Percentiles rank a stretch among this genome's conserved stretches.
phyloP scores from a whole-genome alignment of 2,888 invertebrate species.

The Sinohyriopsis cumingii region DNA sequence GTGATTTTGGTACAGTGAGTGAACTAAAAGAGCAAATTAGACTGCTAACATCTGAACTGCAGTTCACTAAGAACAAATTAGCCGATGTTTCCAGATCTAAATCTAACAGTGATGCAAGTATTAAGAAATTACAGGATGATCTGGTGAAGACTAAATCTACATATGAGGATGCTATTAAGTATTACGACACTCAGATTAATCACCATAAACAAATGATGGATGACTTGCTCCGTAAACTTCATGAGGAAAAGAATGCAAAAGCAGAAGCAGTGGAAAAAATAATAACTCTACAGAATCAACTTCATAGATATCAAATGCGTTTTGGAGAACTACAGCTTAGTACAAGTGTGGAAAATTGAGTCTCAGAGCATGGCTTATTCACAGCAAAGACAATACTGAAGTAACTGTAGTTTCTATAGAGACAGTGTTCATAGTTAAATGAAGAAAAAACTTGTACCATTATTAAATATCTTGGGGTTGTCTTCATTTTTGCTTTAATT shows the following conservation, averaged over 20 bases:
- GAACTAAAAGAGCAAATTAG: too few relatives aligned
- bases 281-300: constrained; percentile 52
- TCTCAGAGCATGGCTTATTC: too few relatives aligned
- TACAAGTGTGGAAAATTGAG: neutral
- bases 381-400: too few relatives aligned
- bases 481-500: too few relatives aligned
- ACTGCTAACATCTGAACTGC: too few relatives aligned
- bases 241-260: constrained; percentile 50
- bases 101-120: constrained; percentile 31
- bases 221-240: constrained; percentile 48
- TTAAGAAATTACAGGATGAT: constrained; percentile 42
- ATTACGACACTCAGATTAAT: constrained; percentile 33
- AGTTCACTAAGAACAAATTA: too few relatives aligned
- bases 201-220: constrained; percentile 38
- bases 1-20: too few relatives aligned
- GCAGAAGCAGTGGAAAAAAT: constrained; percentile 57
- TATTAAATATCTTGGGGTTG: too few relatives aligned
- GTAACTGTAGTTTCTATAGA: too few relatives aligned
- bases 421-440: too few relatives aligned
- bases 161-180: constrained; percentile 53
- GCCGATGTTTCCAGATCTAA: constrained; percentile 20
- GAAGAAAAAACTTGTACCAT: too few relatives aligned
- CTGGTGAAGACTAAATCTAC: constrained; percentile 40
- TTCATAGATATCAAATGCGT: constrained; percentile 55
- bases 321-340: constrained; percentile 42